Conservation (phyloP, 2,113 vertebrate species). For the Thamnophis sirtalis region DNA sequence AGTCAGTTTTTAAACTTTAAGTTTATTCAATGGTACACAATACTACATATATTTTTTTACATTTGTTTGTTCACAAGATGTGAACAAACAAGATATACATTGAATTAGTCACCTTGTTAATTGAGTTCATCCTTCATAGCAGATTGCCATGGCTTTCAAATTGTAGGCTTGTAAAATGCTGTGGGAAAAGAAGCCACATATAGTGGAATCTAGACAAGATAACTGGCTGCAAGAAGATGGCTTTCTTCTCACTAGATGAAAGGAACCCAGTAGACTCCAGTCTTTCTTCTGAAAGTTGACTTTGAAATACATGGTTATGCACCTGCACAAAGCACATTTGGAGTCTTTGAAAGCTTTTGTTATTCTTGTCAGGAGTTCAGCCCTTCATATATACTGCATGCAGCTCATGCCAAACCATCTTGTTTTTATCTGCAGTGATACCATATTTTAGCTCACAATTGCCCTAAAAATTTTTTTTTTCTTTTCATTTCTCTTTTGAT, state of each 20-base stretch:
- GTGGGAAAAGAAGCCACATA: background rate
- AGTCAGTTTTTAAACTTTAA: background rate
- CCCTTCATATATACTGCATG: background rate
- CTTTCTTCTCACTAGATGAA: background rate
- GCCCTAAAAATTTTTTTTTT: background rate
- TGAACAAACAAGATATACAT: background rate
- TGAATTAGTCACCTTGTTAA: background rate
- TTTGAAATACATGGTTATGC: background rate
- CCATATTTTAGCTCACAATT: background rate
- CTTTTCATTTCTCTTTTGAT: background rate
- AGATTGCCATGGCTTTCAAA: background rate
- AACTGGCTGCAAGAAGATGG: background rate
- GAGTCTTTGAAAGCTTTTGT: background rate
- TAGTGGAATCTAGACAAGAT: background rate
- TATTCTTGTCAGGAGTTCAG: background rate
- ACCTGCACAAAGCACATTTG: background rate
- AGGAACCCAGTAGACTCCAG: background rate
- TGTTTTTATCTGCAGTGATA: background rate
- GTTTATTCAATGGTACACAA: background rate
- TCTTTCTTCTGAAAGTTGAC: background rate
- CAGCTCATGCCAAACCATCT: background rate
- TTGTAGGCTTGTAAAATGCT: background rate
- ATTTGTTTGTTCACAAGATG: background rate
- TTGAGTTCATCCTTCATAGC: background rate
- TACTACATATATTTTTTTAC: background rate